Evolutionary conservation across 2,888 invertebrate genomes (phyloP).

Genomic region (Seira sanloemensis): DNA sequence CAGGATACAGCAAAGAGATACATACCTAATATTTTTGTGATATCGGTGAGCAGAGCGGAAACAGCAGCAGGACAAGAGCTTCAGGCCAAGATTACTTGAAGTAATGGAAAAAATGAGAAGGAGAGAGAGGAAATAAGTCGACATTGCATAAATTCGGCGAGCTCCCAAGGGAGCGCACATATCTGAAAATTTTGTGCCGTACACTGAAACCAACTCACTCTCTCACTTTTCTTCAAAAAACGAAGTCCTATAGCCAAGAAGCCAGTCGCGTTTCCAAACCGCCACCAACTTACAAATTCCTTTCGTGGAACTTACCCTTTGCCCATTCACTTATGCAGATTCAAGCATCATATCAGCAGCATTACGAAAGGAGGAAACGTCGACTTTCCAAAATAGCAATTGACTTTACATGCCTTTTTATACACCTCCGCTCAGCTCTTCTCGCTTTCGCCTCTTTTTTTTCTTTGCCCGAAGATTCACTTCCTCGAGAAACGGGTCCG

Average conservation of each 20-base stretch:
- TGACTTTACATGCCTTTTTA: too few species aligned
- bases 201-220: neutral
- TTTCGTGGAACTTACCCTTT: too few species aligned
- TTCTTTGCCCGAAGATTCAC: too few species aligned
- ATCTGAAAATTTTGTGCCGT: conserved; percentile 48
- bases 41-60: neutral
- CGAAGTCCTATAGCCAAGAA: too few species aligned
- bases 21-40: neutral
- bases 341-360: neutral
- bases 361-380: neutral
- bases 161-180: conserved; percentile 35
- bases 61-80: neutral
- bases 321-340: too few species aligned
- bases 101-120: conserved; percentile 8
- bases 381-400: neutral
- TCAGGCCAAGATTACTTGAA: conserved; percentile 37
- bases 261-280: too few species aligned
- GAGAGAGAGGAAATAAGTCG: conserved; percentile 28
- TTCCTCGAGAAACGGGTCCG: too few species aligned
- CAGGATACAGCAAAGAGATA: too few species aligned
- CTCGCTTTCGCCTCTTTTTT: too few species aligned
- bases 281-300: too few species aligned
- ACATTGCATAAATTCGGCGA: conserved; percentile 54
- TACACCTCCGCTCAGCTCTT: too few species aligned
- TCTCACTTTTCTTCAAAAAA: neutral